Base-by-base conservation (phyloP, 2,888 invertebrate genomes). In the Philereme transversata region DNA sequence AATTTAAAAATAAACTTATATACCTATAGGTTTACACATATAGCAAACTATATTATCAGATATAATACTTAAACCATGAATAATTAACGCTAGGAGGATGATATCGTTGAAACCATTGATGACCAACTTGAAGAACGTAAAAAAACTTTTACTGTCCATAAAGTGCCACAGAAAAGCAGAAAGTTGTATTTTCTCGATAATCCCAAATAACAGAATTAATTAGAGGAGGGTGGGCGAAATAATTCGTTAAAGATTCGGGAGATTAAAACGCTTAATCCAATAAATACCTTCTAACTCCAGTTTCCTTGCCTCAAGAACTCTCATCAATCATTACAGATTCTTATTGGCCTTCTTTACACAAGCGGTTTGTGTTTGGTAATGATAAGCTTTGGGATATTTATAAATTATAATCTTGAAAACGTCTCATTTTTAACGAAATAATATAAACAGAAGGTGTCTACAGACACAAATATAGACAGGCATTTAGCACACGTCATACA, bases 321-420 rank as follows among this genome's bases (percentile, higher is more conserved):
- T 79, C 82, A 86, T 84, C 82, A 83, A 85, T 83, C 85, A 87
- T 86, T 79, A 75, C 76, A 77, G 72, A 76, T 79, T 80, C 78
- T 81, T 77, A 74, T 73, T 74, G 64, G 68, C 69, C 59, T 73
- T 57, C 62, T 56, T 65, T 51, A 59, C 22, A 59, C 51, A 62
- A 62, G 60, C 57, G 48, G 47, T 60, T 65, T 61, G 62, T 60
- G 57, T 59, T 66, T 62, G 44, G 51, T 62, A 56, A 61, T 36
- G 61, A 61, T 63, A 65, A 62, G 53, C 48, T 44, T 51, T 44
- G 48, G 49, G 38, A 41, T 52, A 48, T 4, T 52, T 47, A 47
- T 10, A 40, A 46, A 46, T 51, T 46, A 46, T 57, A 41, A 57
- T 57, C 40, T n/a, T 10, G 45, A n/a, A 57, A 51, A 57, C 45